Conservation (phyloP, 2,113 vertebrate species). For the Mormoops blainvillei region DNA sequence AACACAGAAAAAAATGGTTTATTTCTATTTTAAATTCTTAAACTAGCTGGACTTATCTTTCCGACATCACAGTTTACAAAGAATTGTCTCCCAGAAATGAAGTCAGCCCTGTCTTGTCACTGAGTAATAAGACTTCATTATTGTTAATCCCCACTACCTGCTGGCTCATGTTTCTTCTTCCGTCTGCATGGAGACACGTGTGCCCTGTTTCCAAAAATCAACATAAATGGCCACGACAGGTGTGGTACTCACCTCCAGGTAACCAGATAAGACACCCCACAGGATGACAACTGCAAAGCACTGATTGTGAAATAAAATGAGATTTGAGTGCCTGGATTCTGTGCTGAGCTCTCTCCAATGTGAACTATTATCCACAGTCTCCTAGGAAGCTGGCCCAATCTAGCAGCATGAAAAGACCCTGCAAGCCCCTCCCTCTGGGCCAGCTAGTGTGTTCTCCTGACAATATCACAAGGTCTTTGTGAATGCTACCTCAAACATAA, state of each 20-base stretch:
- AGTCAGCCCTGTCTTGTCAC: neutral
- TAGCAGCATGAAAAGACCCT: neutral
- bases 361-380: neutral
- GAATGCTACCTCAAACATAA: neutral
- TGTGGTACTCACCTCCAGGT: neutral
- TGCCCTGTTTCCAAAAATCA: neutral
- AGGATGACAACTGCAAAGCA: neutral
- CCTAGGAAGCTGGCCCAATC: neutral
- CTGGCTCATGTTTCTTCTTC: neutral
- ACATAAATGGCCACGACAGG: neutral
- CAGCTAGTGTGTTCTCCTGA: neutral
- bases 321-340: neutral
- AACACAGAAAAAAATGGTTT: neutral
- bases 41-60: conserved; percentile 19
- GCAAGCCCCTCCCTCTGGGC: neutral
- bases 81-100: conserved; percentile 21
- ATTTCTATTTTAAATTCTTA: neutral
- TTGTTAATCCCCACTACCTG: neutral
- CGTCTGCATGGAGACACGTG: fast-evolving
- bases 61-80: neutral
- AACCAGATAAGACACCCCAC: neutral
- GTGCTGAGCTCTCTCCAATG: neutral
- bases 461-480: neutral
- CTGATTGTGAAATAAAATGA: neutral
- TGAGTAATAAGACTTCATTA: neutral